A percentile compares a stretch with the other conserved stretches of the same genome.
phyloP scores from a whole-genome alignment of 2,797 vertebrate species.

The Pangasius larnaudii region DNA sequence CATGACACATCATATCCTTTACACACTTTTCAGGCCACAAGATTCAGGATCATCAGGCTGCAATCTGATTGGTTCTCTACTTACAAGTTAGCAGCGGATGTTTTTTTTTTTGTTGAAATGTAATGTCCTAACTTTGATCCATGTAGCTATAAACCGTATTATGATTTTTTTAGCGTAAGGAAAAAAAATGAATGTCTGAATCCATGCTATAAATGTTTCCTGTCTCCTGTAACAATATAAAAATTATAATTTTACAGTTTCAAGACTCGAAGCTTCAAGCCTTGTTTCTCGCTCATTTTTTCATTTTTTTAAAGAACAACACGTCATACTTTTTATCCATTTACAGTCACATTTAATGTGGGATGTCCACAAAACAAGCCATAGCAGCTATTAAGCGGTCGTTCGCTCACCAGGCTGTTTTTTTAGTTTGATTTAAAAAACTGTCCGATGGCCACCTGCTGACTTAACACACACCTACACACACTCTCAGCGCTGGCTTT shows the following conservation, averaged over 20 bases:
- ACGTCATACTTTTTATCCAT: not conserved
- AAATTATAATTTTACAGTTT: not conserved
- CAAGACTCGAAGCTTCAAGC: not conserved
- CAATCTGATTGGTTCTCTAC: not conserved
- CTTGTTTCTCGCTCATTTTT: too few relatives aligned
- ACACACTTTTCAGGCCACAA: not conserved
- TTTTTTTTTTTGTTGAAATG: not conserved
- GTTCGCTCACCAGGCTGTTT: not conserved
- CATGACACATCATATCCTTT: not conserved
- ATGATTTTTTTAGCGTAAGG: not conserved
- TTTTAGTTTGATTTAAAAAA: not conserved
- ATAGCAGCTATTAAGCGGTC: not conserved
- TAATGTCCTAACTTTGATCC: too few relatives aligned
- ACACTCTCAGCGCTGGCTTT: not conserved
- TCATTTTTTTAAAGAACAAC: not conserved
- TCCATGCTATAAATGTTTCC: not conserved
- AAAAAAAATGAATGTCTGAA: not conserved
- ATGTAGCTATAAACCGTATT: not conserved
- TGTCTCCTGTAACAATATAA: not conserved
- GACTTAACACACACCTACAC: not conserved
- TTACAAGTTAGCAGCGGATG: not conserved
- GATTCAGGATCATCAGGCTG: conserved; percentile 1
- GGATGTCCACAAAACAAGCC: not conserved
- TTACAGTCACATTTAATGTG: not conserved
- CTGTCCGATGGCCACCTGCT: not conserved